Evolutionary conservation across 2,113 vertebrate species (phyloP).

Genomic region (Syngnathus typhle): DNA sequence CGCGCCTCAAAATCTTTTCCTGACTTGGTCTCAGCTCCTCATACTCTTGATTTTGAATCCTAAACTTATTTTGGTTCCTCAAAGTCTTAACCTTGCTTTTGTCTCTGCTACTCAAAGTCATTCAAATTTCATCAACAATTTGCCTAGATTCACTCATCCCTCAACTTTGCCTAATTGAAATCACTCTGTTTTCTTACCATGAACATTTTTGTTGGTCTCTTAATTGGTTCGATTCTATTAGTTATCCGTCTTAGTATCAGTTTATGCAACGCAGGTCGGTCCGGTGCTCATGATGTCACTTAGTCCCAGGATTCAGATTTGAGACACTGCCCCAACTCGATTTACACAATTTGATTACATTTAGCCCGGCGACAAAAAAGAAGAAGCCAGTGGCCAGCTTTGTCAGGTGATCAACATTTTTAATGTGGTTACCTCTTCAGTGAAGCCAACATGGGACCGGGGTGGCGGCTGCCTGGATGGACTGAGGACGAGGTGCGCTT

Average conservation of each 20-base stretch:
- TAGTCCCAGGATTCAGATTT: constrained; percentile 27
- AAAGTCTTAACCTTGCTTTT: no score
- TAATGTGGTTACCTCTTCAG: constrained; percentile 61
- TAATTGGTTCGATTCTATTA: constrained; percentile 12
- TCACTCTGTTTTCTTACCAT: constrained; percentile 4
- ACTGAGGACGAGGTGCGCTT: constrained; percentile 32
- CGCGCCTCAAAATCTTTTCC: neutral
- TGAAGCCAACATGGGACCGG: constrained; percentile 27
- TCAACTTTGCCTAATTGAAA: constrained; percentile 1
- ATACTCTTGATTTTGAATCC: no score
- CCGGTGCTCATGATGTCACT: constrained; percentile 38
- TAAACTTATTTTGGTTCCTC: neutral
- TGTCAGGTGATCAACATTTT: constrained; percentile 46
- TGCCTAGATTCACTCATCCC: constrained; percentile 17
- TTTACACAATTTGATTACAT: constrained; percentile 54
- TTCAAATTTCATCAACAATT: constrained; percentile 27
- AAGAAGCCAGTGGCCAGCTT: constrained; percentile 32
- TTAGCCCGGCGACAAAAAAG: constrained; percentile 44
- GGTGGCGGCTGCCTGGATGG: constrained; percentile 14
- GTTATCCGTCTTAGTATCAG: constrained; percentile 6
- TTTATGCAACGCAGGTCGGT: constrained; percentile 21
- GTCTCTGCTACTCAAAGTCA: neutral
- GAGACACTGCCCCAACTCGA: constrained; percentile 36
- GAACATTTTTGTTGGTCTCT: constrained; percentile 9
- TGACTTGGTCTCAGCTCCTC: neutral